These are phyloP conservation scores for Grammomys surdaster DNA, from an alignment of 2,113 vertebrate species.

Conservation along the genomic window DNA sequence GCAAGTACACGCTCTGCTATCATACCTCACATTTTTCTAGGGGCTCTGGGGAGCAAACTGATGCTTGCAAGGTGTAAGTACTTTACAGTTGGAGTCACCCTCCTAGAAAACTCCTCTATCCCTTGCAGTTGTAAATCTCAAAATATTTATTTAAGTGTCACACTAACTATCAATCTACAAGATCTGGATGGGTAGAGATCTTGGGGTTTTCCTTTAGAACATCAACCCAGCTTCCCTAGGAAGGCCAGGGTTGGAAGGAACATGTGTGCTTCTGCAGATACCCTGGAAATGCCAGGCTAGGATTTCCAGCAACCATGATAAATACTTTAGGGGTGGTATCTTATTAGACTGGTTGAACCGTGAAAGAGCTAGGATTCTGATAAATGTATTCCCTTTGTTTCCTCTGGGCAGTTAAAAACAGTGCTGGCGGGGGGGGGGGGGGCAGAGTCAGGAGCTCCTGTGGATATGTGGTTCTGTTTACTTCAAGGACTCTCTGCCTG, in stretches of 20 bases:
- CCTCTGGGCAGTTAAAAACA: background rate
- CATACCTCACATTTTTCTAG: no score
- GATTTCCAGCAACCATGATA: background rate
- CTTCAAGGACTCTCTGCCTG: background rate
- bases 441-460: background rate
- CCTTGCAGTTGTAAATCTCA: background rate
- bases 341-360: background rate
- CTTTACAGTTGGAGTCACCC: background rate
- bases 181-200: background rate
- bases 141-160: slow-evolving; percentile 20
- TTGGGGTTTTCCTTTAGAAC: background rate
- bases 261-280: background rate
- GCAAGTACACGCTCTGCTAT: background rate
- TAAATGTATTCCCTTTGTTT: background rate
- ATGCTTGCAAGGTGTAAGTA: background rate
- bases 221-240: background rate
- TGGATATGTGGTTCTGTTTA: background rate
- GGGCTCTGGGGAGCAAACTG: background rate
- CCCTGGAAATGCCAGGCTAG: background rate
- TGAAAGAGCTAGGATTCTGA: slow-evolving; percentile 18
- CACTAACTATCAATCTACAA: background rate
- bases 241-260: background rate
- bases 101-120: background rate
- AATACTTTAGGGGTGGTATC: background rate
- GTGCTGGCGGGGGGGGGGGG: background rate